A percentile compares a stretch with the other conserved stretches of the same genome.
Evolutionary conservation across 2,888 invertebrate species (phyloP).

Genomic region (Oxystoma pomonae): DNA sequence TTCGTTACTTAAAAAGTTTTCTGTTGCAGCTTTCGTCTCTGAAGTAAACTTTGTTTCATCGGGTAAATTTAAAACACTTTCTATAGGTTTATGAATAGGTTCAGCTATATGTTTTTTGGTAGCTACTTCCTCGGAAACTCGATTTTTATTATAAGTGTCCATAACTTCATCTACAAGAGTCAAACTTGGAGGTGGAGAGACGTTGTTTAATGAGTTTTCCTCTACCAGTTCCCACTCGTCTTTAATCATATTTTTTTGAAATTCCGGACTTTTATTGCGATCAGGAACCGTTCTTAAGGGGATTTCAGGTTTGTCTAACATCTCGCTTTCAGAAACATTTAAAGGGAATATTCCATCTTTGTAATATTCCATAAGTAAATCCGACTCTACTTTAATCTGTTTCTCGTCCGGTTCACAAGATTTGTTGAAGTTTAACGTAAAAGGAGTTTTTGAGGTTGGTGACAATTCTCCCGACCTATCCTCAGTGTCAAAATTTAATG

Average conservation of each 20-base stretch:
- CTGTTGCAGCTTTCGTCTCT: constrained; percentile 29
- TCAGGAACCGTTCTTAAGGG: not conserved
- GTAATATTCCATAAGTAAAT: not conserved
- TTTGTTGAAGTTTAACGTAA: not conserved
- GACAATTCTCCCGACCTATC: not conserved
- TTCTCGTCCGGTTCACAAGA: not conserved
- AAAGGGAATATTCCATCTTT: not conserved
- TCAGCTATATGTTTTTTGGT: not conserved
- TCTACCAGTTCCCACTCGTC: constrained; percentile 26
- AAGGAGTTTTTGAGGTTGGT: not conserved
- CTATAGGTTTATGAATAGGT: too few species aligned
- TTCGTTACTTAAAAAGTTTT: constrained; percentile 41
- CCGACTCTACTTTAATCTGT: not conserved
- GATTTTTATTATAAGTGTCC: constrained; percentile 25
- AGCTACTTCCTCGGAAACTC: not conserved
- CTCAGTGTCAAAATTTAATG: not conserved
- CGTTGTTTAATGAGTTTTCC: constrained; percentile 20
- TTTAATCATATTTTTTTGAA: constrained; percentile 18
- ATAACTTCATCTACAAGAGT: constrained; percentile 30
- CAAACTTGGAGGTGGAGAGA: constrained; percentile 23
- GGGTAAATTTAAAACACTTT: constrained; percentile 17
- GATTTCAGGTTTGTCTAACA: not conserved
- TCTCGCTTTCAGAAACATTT: not conserved
- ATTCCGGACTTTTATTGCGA: not conserved
- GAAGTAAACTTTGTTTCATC: constrained; percentile 21